A percentile compares a stretch with the other conserved stretches of the same genome.
These are phyloP conservation scores for Sphaeramia orbicularis DNA, from an alignment of 2,797 vertebrate genomes.

Conservation along the genomic window DNA sequence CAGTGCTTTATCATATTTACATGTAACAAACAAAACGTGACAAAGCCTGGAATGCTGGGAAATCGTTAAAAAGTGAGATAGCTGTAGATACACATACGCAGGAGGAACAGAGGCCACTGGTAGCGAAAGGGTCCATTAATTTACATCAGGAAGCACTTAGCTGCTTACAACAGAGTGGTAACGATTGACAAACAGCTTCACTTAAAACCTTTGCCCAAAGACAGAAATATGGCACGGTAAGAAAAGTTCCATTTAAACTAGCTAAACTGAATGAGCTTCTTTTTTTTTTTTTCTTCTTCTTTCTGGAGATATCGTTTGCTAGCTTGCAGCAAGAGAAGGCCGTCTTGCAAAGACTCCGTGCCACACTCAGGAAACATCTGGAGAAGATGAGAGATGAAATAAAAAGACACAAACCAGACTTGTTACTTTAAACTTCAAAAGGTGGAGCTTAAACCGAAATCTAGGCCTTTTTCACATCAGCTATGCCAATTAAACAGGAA, in stretches of 20 bases:
- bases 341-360: slow-evolving; percentile 64
- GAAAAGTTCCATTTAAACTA: slow-evolving; percentile 90
- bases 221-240: slow-evolving; percentile 91
- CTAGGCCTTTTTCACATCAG: not conserved
- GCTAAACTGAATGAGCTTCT: slow-evolving; percentile 82
- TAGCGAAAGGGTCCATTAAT: slow-evolving; percentile 91
- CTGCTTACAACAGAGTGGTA: slow-evolving; percentile 94
- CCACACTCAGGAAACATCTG: slow-evolving; percentile 87
- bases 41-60: slow-evolving; percentile 93
- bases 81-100: slow-evolving; percentile 92
- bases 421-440: slow-evolving; percentile 50
- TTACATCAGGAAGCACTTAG: slow-evolving; percentile 96
- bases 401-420: slow-evolving; percentile 55
- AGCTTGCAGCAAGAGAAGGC: slow-evolving; percentile 88
- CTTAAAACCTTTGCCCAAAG: slow-evolving; percentile 95
- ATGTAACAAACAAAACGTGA: slow-evolving; percentile 86
- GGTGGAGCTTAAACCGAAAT: slow-evolving; percentile 24
- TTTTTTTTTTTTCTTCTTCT: slow-evolving; percentile 47
- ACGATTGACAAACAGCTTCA: slow-evolving; percentile 94
- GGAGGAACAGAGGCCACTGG: slow-evolving; percentile 94
- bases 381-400: slow-evolving; percentile 57
- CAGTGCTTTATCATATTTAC: slow-evolving; percentile 90
- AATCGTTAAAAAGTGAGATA: slow-evolving; percentile 92
- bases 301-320: slow-evolving; percentile 62
- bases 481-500: slow-evolving; percentile 20